phyloP scores from a whole-genome alignment of 2,888 invertebrate species.

The Stomorhina lunata region DNA sequence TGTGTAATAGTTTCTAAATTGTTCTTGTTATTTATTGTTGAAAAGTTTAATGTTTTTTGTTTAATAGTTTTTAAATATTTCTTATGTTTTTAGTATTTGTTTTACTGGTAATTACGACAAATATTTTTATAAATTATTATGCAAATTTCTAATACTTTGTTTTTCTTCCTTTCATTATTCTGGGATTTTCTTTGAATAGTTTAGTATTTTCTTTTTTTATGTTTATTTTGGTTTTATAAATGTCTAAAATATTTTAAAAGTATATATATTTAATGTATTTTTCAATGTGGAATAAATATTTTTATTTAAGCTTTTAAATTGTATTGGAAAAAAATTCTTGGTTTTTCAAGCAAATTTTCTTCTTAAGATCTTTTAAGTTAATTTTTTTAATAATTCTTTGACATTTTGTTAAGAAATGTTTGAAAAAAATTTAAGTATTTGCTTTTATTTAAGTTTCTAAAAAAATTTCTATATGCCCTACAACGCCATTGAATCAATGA shows the following conservation, averaged over 20 bases:
- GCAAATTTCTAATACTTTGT: constrained; percentile 72
- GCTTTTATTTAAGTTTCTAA: constrained; percentile 14
- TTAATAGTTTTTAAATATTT: constrained; percentile 69
- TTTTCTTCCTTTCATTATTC: constrained; percentile 43
- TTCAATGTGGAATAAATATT: constrained; percentile 57
- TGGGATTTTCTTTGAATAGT: constrained; percentile 47
- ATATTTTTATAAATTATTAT: constrained; percentile 71
- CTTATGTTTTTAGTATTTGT: constrained; percentile 66
- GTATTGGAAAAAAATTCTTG: constrained; percentile 58
- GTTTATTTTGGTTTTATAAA: constrained; percentile 60
- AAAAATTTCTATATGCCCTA: constrained; percentile 21
- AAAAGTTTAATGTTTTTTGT: constrained; percentile 49
- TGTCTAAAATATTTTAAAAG: constrained; percentile 75
- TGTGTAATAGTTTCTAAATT: constrained; percentile 65
- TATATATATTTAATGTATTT: constrained; percentile 58
- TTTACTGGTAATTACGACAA: constrained; percentile 74
- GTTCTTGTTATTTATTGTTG: constrained; percentile 50
- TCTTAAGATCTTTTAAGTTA: too few species aligned
- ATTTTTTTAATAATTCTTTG: constrained; percentile 33
- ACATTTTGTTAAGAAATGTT: constrained; percentile 45
- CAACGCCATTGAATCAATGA: constrained; percentile 49
- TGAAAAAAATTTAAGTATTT: constrained; percentile 54
- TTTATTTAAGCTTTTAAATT: constrained; percentile 62
- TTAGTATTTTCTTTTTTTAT: constrained; percentile 43
- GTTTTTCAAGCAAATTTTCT: constrained; percentile 45